Percentiles rank a stretch among this genome's conserved stretches.
phyloP scores from a whole-genome alignment of 92 coral and sea anemone genomes.

The Bergia sp. region DNA sequence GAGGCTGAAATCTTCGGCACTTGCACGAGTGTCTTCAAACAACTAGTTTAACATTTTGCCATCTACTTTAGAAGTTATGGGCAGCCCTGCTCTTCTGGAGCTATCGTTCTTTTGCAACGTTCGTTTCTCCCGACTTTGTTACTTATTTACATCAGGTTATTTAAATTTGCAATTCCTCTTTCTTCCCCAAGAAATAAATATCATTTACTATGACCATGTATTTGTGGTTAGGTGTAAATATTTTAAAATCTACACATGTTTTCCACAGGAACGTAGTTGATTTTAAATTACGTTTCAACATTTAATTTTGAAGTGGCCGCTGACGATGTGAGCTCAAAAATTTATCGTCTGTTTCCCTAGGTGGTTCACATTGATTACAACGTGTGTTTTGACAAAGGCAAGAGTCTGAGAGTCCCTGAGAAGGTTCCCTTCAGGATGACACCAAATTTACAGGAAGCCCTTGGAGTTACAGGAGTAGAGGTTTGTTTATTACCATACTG shows the following conservation, averaged over 20 bases:
- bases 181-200: background rate
- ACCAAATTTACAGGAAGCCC: slow-evolving; percentile 94
- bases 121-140: too few species aligned
- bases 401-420: slow-evolving; percentile 94
- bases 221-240: background rate
- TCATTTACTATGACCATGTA: background rate
- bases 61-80: too few species aligned
- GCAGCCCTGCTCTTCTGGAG: too few species aligned
- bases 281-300: background rate
- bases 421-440: slow-evolving; percentile 98
- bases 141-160: too few species aligned
- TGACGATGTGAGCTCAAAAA: background rate
- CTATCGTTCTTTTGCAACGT: too few species aligned
- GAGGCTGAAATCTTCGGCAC: too few species aligned
- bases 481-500: slow-evolving; percentile 33
- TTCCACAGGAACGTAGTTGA: background rate
- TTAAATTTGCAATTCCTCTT: background rate
- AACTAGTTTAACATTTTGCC: too few species aligned
- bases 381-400: slow-evolving; percentile 98
- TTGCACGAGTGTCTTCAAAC: too few species aligned
- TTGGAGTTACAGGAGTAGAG: slow-evolving; percentile 99
- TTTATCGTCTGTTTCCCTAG: slow-evolving; percentile 43
- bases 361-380: slow-evolving; percentile 99
- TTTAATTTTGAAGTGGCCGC: background rate
- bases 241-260: background rate